Conservation (phyloP, 1,140 invertebrate genomes). For the Bilobella aurantiaca region DNA sequence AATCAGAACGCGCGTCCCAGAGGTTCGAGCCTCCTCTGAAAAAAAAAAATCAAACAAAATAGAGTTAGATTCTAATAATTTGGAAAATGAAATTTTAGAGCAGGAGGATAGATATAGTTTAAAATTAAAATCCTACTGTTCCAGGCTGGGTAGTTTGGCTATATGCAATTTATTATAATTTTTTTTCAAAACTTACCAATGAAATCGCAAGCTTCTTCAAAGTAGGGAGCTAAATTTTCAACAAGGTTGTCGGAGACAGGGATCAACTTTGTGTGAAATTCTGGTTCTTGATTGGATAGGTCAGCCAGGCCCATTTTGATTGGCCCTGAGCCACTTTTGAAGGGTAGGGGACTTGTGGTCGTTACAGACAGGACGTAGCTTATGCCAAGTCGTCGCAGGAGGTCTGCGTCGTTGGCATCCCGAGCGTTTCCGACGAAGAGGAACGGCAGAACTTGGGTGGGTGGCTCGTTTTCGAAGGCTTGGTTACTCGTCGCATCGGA, state of each 20-base stretch:
- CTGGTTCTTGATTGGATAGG: constrained; percentile 8
- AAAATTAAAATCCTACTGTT: too few relatives aligned
- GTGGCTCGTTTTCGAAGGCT: constrained; percentile 34
- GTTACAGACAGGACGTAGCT: constrained; percentile 74
- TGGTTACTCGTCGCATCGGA: constrained; percentile 27
- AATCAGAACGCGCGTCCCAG: constrained; percentile 68
- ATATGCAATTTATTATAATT: too few relatives aligned
- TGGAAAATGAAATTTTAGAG: too few relatives aligned
- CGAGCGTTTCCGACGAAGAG: constrained; percentile 75
- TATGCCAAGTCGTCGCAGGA: constrained; percentile 55
- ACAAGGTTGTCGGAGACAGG: constrained; percentile 59
- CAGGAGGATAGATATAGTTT: too few relatives aligned
- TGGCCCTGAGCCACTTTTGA: constrained; percentile 25
- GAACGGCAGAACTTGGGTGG: constrained; percentile 63
- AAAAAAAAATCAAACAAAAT: constrained; percentile 39
- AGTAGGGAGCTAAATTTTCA: constrained; percentile 84
- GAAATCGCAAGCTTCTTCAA: constrained; percentile 79
- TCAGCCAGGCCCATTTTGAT: not conserved
- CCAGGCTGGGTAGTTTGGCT: too few relatives aligned
- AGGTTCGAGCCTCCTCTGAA: constrained; percentile 72
- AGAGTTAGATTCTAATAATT: too few relatives aligned
- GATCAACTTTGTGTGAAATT: constrained; percentile 31
- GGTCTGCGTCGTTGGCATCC: constrained; percentile 63
- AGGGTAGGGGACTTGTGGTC: constrained; percentile 44
- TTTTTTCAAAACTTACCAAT: constrained; percentile 86